Evolutionary conservation across 2,113 vertebrate genomes (phyloP).

Genomic region (Phalacrocorax carbo): DNA sequence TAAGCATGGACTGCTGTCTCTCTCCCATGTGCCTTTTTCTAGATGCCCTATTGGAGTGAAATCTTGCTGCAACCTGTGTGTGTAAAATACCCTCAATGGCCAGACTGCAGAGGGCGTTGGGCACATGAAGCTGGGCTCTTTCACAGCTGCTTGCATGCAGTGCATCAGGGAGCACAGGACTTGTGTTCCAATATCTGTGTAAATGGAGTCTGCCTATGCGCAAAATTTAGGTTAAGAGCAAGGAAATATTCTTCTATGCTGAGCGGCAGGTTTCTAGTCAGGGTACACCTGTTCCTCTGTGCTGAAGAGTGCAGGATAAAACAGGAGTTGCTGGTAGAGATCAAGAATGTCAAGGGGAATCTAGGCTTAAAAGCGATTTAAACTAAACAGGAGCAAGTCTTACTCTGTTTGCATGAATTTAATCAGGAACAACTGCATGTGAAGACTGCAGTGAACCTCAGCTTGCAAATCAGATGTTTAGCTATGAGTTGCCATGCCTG

Average conservation of each 20-base stretch:
- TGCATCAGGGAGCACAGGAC: neutral
- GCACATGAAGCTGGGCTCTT: neutral
- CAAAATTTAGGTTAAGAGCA: conserved; percentile 1
- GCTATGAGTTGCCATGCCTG: neutral
- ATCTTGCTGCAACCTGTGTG: neutral
- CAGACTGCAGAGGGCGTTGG: neutral
- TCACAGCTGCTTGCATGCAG: neutral
- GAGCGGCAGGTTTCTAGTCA: neutral
- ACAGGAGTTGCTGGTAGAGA: neutral
- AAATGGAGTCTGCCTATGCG: neutral
- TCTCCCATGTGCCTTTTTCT: neutral
- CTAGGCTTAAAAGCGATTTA: neutral
- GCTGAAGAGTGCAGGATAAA: neutral
- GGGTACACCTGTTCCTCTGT: neutral
- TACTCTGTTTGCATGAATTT: neutral
- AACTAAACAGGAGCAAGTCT: neutral
- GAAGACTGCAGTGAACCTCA: neutral
- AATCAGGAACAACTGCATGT: neutral
- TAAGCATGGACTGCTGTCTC: neutral
- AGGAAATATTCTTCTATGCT: conserved; percentile 16
- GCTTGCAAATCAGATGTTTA: conserved; percentile 19
- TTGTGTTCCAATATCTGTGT: neutral
- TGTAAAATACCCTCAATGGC: neutral
- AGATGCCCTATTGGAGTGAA: neutral
- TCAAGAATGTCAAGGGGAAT: neutral